Conservation (phyloP, 2,797 vertebrate species). For the Iguana delicatissima region DNA sequence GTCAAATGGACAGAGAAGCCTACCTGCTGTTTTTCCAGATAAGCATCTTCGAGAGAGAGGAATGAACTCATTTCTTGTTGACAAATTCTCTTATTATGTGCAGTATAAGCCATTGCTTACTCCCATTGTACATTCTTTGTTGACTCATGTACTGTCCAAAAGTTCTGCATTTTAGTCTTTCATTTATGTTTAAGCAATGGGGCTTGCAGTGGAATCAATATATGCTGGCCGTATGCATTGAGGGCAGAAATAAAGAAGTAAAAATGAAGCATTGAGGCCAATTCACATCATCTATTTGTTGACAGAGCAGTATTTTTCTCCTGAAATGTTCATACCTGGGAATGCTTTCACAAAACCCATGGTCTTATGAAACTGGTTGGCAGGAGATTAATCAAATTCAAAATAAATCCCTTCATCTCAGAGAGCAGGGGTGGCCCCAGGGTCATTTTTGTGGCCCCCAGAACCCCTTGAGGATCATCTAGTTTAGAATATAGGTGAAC, state of each 20-base stretch:
- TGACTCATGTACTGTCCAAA: neutral
- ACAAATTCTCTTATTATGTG: constrained; percentile 9
- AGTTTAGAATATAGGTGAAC: neutral
- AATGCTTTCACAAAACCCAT: neutral
- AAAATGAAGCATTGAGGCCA: neutral
- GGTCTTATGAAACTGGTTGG: neutral
- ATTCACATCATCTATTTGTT: neutral
- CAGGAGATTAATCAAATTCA: neutral
- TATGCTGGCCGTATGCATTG: neutral
- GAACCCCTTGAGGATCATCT: neutral
- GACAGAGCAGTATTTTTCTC: neutral
- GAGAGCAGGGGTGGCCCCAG: too few species aligned
- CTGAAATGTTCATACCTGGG: neutral
- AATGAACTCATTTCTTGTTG: constrained; percentile 20
- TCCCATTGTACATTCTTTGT: neutral
- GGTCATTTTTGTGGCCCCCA: neutral
- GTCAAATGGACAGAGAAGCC: neutral
- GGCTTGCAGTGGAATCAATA: neutral
- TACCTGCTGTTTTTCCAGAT: constrained; percentile 4
- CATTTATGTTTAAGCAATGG: neutral
- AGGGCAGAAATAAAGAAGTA: neutral
- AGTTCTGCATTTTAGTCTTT: neutral
- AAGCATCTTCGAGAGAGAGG: neutral
- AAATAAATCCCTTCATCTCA: neutral
- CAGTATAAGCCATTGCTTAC: neutral